Conservation (phyloP, 2,797 vertebrate genomes). For the Typhlichthys subterraneus region DNA sequence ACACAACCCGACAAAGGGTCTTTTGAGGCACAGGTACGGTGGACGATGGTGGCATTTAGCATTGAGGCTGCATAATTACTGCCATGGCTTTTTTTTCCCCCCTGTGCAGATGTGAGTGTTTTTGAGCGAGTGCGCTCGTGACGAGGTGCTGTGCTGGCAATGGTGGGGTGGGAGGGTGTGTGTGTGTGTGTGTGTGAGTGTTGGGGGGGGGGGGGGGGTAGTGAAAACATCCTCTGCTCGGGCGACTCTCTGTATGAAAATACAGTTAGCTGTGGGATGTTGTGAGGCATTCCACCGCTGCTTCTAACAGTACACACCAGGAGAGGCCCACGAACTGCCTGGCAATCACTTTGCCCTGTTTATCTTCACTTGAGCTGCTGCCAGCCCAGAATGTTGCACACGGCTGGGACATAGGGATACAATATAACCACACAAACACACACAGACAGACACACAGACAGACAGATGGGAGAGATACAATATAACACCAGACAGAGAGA, state of each 20-base stretch:
- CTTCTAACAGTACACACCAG: slow-evolving; percentile 3
- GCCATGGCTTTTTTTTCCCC: slow-evolving; percentile 12
- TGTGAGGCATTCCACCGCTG: slow-evolving; percentile 28
- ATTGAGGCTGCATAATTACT: slow-evolving; percentile 62
- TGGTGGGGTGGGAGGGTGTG: too few relatives aligned
- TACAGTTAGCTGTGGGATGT: slow-evolving; percentile 7
- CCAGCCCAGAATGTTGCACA: slow-evolving; percentile 17
- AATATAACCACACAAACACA: too few relatives aligned
- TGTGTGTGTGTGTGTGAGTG: too few relatives aligned
- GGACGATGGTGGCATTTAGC: slow-evolving; percentile 58
- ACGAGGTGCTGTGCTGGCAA: slow-evolving; percentile 30
- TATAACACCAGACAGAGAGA: slow-evolving; percentile 6
- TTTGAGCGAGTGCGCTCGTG: slow-evolving; percentile 34
- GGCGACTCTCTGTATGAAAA: slow-evolving; percentile 38
- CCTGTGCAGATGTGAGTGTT: slow-evolving; percentile 58
- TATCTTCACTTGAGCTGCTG: slow-evolving; percentile 22
- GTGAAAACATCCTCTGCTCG: slow-evolving; percentile 32
- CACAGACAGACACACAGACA: too few relatives aligned
- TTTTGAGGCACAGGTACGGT: slow-evolving; percentile 76
- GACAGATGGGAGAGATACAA: too few relatives aligned
- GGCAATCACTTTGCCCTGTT: slow-evolving; percentile 13
- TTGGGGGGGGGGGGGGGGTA: background rate
- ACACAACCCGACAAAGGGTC: slow-evolving; percentile 69
- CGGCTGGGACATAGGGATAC: background rate
- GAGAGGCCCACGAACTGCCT: background rate